phyloP scores from a whole-genome alignment of 2,888 invertebrate genomes.

The Coenonympha arcania region DNA sequence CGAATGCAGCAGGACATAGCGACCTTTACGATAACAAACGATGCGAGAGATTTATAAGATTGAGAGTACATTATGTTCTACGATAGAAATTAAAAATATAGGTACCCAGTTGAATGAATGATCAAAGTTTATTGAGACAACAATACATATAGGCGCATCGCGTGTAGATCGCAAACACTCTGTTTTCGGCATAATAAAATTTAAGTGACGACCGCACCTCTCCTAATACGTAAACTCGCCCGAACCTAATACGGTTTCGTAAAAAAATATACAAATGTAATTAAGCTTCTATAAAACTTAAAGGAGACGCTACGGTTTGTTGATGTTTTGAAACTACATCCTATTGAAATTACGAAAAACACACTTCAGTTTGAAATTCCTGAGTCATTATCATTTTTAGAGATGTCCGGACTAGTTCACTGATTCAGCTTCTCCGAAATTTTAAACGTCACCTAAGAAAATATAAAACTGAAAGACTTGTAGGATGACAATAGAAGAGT shows the following conservation, averaged over 20 bases:
- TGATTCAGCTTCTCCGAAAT: too few species aligned
- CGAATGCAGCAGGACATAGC: slow-evolving; percentile 16
- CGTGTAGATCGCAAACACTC: slow-evolving; percentile 4
- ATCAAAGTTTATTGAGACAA: background rate
- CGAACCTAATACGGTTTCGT: slow-evolving; percentile 44
- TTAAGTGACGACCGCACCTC: slow-evolving; percentile 36
- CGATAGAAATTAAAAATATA: background rate
- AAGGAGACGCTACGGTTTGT: slow-evolving; percentile 5
- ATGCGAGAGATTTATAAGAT: background rate
- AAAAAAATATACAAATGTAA: slow-evolving; percentile 33
- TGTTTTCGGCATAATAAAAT: slow-evolving; percentile 32
- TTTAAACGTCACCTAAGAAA: too few species aligned
- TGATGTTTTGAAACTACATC: too few species aligned
- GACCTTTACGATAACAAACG: slow-evolving; percentile 18
- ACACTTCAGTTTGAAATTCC: too few species aligned
- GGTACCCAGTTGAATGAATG: background rate
- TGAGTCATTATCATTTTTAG: too few species aligned
- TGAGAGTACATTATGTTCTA: background rate
- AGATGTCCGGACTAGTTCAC: too few species aligned
- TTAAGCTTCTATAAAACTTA: slow-evolving; percentile 6
- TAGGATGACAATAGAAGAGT: background rate
- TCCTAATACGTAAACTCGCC: slow-evolving; percentile 59
- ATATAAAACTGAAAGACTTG: background rate
- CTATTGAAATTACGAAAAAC: too few species aligned
- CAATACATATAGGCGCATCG: background rate